A percentile compares a stretch with the other conserved stretches of the same genome.
Evolutionary conservation across 2,113 vertebrate genomes (phyloP).

Genomic region (Onychostoma macrolepis): DNA sequence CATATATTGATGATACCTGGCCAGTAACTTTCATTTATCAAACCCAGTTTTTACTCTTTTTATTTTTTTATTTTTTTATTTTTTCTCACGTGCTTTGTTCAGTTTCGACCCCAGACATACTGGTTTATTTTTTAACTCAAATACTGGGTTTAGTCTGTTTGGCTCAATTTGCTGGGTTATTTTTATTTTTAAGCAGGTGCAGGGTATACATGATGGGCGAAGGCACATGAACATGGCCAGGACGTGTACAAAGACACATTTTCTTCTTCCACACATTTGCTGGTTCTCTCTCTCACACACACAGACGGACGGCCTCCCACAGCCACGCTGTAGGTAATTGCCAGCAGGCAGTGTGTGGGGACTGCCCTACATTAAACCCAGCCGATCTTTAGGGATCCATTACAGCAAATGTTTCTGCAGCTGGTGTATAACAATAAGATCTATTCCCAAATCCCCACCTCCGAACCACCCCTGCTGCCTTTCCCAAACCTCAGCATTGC

Average conservation of each 20-base stretch:
- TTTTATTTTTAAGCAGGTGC: neutral
- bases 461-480: neutral
- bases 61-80: too few relatives aligned
- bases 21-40: too few relatives aligned
- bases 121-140: neutral
- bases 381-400: constrained; percentile 49
- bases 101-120: too few relatives aligned
- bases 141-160: neutral
- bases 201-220: neutral
- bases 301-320: neutral
- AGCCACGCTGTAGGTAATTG: constrained; percentile 16
- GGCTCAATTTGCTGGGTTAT: neutral
- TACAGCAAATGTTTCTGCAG: constrained; percentile 29
- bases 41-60: too few relatives aligned
- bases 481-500: neutral
- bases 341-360: constrained; percentile 31
- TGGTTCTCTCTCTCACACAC: neutral
- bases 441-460: neutral
- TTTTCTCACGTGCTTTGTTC: too few relatives aligned
- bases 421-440: constrained; percentile 29
- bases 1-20: too few relatives aligned
- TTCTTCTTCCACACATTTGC: neutral
- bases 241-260: constrained; percentile 32
- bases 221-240: neutral
- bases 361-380: constrained; percentile 24